Evolutionary conservation across 2,888 invertebrate species (phyloP).

Genomic region (Polydrusus pterygomalis): DNA sequence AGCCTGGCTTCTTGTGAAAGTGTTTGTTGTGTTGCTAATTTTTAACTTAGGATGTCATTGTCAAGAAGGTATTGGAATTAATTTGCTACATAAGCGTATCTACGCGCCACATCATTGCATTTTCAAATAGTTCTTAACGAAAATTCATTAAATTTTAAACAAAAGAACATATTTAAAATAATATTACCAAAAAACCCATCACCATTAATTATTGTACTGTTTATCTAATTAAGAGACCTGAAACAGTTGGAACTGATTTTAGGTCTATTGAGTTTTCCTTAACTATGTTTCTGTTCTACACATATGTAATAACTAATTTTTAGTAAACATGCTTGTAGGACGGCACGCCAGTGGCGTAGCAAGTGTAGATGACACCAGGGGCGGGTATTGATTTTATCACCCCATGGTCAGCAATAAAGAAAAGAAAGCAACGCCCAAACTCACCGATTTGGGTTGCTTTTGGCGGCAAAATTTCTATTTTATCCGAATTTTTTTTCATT

Average conservation of each 20-base stretch:
- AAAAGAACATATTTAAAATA: slow-evolving; percentile 2
- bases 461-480: too few relatives aligned
- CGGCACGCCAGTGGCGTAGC: too few relatives aligned
- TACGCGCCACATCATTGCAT: not conserved
- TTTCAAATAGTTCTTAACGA: not conserved
- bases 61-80: slow-evolving; percentile 28
- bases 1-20: slow-evolving; percentile 28
- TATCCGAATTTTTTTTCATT: too few relatives aligned
- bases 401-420: too few relatives aligned
- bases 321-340: too few relatives aligned
- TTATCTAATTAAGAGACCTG: not conserved
- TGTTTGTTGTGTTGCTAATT: slow-evolving; percentile 28
- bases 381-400: too few relatives aligned
- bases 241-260: not conserved
- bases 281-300: too few relatives aligned
- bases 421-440: too few relatives aligned
- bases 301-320: too few relatives aligned
- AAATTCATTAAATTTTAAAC: not conserved
- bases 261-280: too few relatives aligned
- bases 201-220: not conserved
- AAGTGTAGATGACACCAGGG: too few relatives aligned
- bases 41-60: slow-evolving; percentile 11
- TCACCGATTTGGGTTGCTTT: too few relatives aligned
- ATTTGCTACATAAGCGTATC: not conserved
- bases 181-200: not conserved